Percentiles rank a stretch among this genome's conserved stretches.
phyloP scores from a whole-genome alignment of 1,140 invertebrate species.

The Drosophila pruinosa region DNA sequence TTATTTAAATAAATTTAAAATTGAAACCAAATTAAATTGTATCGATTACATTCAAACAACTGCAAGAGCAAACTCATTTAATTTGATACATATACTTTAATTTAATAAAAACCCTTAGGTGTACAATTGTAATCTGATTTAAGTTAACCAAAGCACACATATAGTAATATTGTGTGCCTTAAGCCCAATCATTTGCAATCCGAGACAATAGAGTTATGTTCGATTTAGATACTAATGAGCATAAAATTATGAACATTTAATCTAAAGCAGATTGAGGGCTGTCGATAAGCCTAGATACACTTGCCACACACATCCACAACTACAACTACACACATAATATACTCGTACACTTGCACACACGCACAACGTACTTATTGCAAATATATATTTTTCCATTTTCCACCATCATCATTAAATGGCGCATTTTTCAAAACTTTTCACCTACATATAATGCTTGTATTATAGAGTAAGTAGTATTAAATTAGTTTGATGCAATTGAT shows the following conservation, averaged over 20 bases:
- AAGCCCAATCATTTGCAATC: neutral
- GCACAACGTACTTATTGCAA: conserved; percentile 1
- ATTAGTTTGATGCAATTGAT: neutral
- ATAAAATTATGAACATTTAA: conserved; percentile 25
- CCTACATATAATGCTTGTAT: neutral
- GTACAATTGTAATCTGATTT: neutral
- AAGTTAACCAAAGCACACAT: neutral
- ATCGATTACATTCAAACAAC: neutral
- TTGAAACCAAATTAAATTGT: too few species aligned
- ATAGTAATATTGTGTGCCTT: neutral
- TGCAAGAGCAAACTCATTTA: neutral
- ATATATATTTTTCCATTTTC: conserved; percentile 37
- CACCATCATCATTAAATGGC: conserved; percentile 7
- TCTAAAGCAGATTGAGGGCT: neutral
- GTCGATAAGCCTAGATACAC: conserved; percentile 4
- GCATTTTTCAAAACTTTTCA: conserved; percentile 3
- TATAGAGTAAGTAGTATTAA: neutral
- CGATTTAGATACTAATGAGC: conserved; percentile 22
- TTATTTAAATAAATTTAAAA: too few species aligned
- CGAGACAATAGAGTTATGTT: conserved; percentile 2
- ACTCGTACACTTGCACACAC: conserved; percentile 7
- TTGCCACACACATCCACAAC: conserved; percentile 13
- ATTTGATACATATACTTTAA: neutral
- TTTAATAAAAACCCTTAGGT: neutral
- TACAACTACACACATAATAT: neutral